Conservation (phyloP, 2,113 vertebrate species). For the Menura novaehollandiae region DNA sequence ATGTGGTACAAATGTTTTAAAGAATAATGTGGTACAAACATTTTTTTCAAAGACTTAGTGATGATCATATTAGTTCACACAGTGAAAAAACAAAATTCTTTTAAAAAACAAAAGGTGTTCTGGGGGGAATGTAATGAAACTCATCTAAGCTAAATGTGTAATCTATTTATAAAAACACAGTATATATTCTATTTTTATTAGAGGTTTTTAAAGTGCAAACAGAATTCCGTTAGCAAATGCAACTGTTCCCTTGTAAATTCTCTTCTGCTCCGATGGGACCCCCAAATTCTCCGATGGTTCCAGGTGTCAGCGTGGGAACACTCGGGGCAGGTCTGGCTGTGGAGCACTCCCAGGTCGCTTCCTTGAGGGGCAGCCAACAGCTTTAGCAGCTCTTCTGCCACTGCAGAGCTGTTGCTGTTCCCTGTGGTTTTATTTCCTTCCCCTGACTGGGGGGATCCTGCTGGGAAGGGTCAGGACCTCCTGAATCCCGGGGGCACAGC, state of each 20-base stretch:
- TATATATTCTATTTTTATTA: conserved; percentile 71
- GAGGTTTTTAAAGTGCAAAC: conserved; percentile 63
- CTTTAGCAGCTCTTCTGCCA: not conserved
- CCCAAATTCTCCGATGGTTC: not conserved
- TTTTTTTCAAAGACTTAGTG: conserved; percentile 18
- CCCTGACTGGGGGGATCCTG: not conserved
- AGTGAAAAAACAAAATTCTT: not conserved
- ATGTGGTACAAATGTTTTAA: conserved; percentile 5
- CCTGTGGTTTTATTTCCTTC: not conserved
- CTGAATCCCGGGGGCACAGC: fast-evolving
- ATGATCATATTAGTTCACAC: not conserved
- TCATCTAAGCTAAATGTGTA: conserved; percentile 62
- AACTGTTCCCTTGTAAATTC: not conserved
- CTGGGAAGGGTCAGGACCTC: not conserved
- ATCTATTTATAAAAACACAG: conserved; percentile 70
- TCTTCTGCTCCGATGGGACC: not conserved
- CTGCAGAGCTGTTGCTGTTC: not conserved
- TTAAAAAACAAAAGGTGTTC: not conserved
- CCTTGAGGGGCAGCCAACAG: not conserved
- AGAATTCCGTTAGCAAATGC: not conserved
- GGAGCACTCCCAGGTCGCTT: not conserved
- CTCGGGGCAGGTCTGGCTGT: not conserved
- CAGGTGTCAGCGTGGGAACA: fast-evolving
- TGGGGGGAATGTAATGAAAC: not conserved
- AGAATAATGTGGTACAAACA: conserved; percentile 1